Base-by-base conservation (phyloP, 2,113 vertebrate genomes). In the Microcebus murinus region DNA sequence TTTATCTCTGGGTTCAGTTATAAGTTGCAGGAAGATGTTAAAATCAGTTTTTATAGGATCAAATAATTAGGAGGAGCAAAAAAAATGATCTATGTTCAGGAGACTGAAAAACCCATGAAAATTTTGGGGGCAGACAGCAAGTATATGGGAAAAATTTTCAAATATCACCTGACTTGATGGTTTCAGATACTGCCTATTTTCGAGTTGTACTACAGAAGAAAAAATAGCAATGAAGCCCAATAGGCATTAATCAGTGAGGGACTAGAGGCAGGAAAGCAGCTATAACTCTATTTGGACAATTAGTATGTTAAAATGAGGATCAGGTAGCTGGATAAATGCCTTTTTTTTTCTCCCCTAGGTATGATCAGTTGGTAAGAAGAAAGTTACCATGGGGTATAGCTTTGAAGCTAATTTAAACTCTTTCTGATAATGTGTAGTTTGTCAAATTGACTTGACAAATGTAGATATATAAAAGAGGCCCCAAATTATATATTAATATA, bases 361-460 rank as follows among this genome's bases (percentile, higher is more conserved):
- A 55, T 96, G 36, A 80, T 84, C 55, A 70, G 1, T 94, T 96
- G 14, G 13, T 68, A 55, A 87, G 42, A 92, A 31, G 25, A 71
- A 94, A 48, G 48, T 97, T 61, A 95, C 50, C 39, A 48, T 45
- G 6, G 21, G 84, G 14, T 76, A 12, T 61, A 91, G 34, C 52
- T 94, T 57, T 87, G 31, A 96, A 87, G 50, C 82, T 93, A 95
- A 95, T 93, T 93, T 91, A 7, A 31, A 36, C 45, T 79, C 27
- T 87, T 65, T 68, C 52, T 96, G 57, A 63, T 90, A 95, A 93
- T 83, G 17, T 80, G 18, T 79, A 36, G 23, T 87, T 97, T 96
- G 74, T 93, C 74, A 97, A 97, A 82, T 67, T 87, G 74, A 87
- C 29, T n/a, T 42, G 48, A 89, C 29, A 94, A 93, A 94, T 97